These are phyloP conservation scores for Heliconius himera DNA, from an alignment of 1,140 invertebrate species.

Conservation along the genomic window DNA sequence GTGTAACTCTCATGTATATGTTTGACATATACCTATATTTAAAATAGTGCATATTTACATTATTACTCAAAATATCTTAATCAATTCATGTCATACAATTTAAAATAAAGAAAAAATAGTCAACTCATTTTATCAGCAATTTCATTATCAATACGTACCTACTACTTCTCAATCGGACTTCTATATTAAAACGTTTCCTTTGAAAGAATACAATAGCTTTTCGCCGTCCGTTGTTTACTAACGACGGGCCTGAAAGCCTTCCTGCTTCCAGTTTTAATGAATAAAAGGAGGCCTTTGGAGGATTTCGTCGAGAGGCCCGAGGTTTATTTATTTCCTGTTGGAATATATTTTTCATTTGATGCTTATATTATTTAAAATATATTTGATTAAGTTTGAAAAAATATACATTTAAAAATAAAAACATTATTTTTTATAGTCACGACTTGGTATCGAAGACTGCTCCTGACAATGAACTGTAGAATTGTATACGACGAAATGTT, in stretches of 20 bases:
- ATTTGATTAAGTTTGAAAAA: background rate
- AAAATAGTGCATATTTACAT: no score
- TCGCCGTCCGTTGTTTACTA: background rate
- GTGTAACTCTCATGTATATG: no score
- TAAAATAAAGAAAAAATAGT: background rate
- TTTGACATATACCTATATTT: no score
- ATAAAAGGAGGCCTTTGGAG: background rate
- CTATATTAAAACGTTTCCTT: background rate
- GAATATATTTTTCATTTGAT: background rate
- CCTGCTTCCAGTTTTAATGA: constrained; percentile 9
- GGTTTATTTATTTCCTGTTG: background rate
- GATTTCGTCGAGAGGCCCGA: background rate
- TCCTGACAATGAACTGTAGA: no score
- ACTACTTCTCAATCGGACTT: background rate
- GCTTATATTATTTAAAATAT: background rate
- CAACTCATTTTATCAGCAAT: background rate
- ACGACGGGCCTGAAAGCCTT: background rate
- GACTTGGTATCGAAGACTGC: no score
- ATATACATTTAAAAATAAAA: no score
- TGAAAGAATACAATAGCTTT: background rate
- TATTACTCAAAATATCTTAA: background rate
- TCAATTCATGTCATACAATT: background rate
- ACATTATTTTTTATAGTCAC: no score
- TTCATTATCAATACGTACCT: background rate
- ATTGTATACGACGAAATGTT: no score